Evolutionary conservation across 2,888 invertebrate species (phyloP).

Genomic region (Caenorhabditis sulstoni): DNA sequence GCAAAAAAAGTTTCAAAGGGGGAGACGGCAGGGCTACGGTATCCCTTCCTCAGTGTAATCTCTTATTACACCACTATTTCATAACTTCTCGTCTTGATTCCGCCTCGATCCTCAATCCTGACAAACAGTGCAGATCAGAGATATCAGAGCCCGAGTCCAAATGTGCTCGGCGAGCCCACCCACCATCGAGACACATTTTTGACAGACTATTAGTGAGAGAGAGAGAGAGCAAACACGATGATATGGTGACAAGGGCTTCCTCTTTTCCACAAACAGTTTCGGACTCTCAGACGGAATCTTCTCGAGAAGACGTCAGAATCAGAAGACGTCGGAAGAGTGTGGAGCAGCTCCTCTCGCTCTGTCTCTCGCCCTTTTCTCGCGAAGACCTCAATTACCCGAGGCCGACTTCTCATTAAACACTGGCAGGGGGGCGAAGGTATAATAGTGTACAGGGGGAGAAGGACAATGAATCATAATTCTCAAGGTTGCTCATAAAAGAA

Average conservation of each 20-base stretch:
- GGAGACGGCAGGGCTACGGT: too few relatives aligned
- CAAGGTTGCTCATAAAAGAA: conserved; percentile 56
- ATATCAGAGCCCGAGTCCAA: not conserved
- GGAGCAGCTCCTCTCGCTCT: not conserved
- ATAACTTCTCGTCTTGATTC: too few relatives aligned
- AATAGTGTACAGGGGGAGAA: conserved; percentile 13
- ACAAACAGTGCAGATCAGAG: not conserved
- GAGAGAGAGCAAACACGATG: conserved; percentile 8
- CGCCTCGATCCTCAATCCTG: too few relatives aligned
- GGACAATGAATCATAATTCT: conserved; percentile 55
- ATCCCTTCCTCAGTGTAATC: too few relatives aligned
- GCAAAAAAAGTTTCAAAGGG: not conserved
- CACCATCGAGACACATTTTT: conserved; percentile 14
- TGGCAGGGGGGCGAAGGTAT: conserved; percentile 1
- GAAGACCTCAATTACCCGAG: not conserved
- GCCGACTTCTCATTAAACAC: conserved; percentile 35
- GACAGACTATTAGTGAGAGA: conserved; percentile 9
- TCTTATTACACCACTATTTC: too few relatives aligned
- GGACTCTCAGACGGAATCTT: too few relatives aligned
- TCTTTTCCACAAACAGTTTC: too few relatives aligned
- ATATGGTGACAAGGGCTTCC: too few relatives aligned
- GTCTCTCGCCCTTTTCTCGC: not conserved
- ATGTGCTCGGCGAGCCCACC: conserved; percentile 6
- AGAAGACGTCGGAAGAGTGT: too few relatives aligned
- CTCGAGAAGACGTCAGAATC: too few relatives aligned